Evolutionary conservation across 1,140 invertebrate species (phyloP), one percentile per base, ranked within the genome.

Genomic region (Leptopilina clavipes): DNA sequence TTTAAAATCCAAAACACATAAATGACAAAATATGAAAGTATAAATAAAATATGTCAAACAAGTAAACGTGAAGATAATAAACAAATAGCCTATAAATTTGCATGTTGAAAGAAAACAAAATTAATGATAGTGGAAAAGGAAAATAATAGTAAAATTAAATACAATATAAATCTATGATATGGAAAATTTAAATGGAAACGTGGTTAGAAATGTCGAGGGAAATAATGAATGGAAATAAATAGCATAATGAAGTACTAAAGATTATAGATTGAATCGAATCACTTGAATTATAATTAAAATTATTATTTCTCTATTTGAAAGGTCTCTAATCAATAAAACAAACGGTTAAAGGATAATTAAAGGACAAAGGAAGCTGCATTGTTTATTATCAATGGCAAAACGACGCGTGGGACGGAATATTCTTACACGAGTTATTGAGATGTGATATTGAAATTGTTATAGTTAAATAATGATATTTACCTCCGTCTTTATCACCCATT

Each of bases 401-500:
- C 25, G 25, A 65, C 25, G 59, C 59, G 22, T 65, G 59, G 2
- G 8, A 8, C 6, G 14, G 11, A 65, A 25, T 31, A 31, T n/a
- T 31, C 9, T 6, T n/a, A 31, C 25, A 14, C n/a, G 59, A 52
- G 12, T 65, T 7, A 65, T 31, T 31, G 22, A 14, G 12, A 65
- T 25, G 25, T 6, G n/a, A 65, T 31, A 31, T 31, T 31, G 22
- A 12, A 65, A 37, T 6, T 37, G 1, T 37, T n/a, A n/a, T 10
- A 14, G 25, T 31, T 14, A 12, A 31, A 7, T 22, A 31, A 31
- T 65, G 22, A 65, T 65, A 65, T 14, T 31, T 65, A 65, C 59
- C 59, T 31, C 59, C 59, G 59, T 65, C 59, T 76, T 83, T 84
- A 52, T 84, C 83, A 1, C 78, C 79, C 83, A 84, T 84, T 76